Evolutionary conservation across 2,113 vertebrate species (phyloP), one percentile per base, ranked within the genome.

Genomic region (Laterallus jamaicensis): DNA sequence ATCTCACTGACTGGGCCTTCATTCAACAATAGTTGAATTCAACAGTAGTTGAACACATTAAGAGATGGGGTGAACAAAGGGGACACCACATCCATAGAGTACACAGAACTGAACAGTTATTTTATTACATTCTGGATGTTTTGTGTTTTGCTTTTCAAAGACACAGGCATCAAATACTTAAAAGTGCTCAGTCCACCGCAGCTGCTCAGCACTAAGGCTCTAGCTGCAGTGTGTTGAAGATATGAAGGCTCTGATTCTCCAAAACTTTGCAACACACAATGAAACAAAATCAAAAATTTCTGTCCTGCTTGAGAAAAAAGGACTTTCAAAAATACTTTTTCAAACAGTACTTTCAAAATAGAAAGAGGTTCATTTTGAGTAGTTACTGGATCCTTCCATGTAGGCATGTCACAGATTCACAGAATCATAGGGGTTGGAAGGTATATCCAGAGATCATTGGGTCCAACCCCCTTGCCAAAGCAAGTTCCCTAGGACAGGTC

Each of bases 151-250:
- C 21, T 73, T 89, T 59, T 86, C 25, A 68, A 62, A 68, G 63
- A 52, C 17, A 81, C 37, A 80, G 22, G 8, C 37, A 55, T 59
- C 62, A 59, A 35, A 39, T n/a, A 49, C 28, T 28, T 37, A 50
- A 35, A 81, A 70, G 15, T 19, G 3, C 29, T 75, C 2, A 0
- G 20, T 63, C 54, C 25, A n/a, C 40, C 78, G 67, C 44, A 84
- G 35, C 10, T 84, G 35, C 74, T 44, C 28, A 84, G 31, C 14
- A 15, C 14, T 55, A 47, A 0, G 3, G 19, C 54, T 71, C 20
- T 42, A 37, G n/a, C 0, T 5, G 14, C 63, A 87, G 42, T 0
- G 1, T 12, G 21, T 12, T n/a, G 21, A 69, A 76, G 39, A n/a
- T 24, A 40, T 28, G 28, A 81, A 62, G 21, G 54, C 22, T 44